Base-by-base conservation (phyloP, 2,888 invertebrate genomes). In the Tenthredo amoena region DNA sequence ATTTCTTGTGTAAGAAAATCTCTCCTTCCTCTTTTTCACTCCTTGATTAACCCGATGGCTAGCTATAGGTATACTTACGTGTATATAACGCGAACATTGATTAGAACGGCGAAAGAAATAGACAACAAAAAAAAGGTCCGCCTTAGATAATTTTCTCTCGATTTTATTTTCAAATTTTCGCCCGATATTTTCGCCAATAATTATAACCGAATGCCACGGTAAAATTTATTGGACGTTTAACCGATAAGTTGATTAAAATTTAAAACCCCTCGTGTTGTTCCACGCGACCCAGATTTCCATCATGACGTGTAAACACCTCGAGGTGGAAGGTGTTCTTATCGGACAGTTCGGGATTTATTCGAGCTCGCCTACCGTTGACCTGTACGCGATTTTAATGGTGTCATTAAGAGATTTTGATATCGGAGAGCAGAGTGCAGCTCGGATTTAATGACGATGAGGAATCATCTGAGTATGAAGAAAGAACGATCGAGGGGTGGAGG, bases 1-100 rank as follows among this genome's bases (percentile, higher is more conserved):
- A 62, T 62, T 37, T 81, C 83, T 83, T 83, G 31, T 40, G 26
- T 10, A 71, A 83, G 83, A 68, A 83, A 68, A 83, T 43, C n/a
- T 47, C 68, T 15, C 82, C 18, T 21, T 40, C 62, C 77, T 55
- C 34, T 77, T 37, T 58, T 58, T 10, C 81, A 21, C 62, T 58
- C 37, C 81, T 81, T 81, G 40, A 81, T 81, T 79, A 58, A 21
- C 79, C 79, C 34, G 34, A 21, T 31, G 50, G 43, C 55, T 1
- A 15, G 76, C 47, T 9, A 31, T 3, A n/a, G 31, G n/a, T 71
- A 9, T 68, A 12, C 5, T 3, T 1, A 21, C 10, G 10, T 26
- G 26, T 21, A 26, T 62, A 2, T 12, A 62, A 26, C 2, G 10
- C 26, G 26, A 3, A 0, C 62, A 26, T 9, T 31, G 26, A 62